Base-by-base conservation (phyloP, 2,113 vertebrate species). In the Oryctolagus cuniculus region DNA sequence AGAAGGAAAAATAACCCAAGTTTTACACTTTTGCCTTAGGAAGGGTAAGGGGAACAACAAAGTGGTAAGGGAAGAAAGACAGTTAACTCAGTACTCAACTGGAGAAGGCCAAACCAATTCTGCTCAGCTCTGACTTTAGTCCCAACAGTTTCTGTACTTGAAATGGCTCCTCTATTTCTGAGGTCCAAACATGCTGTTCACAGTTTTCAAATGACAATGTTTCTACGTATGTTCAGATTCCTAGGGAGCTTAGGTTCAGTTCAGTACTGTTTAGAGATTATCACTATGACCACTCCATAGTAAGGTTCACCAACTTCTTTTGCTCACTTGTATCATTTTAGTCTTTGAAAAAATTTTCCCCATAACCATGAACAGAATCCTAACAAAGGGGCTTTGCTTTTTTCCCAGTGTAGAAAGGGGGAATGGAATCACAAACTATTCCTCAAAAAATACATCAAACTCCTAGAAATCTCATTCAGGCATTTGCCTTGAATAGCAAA, bases 231-330 rank as follows among this genome's bases (percentile, higher is more conserved):
- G 53, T 77, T 92, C 66, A 66, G 90, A 93, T 95, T 74, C 86
- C 92, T 44, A 44, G 92, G 85, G 80, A 95, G 96, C 66, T 88
- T 51, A 79, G 91, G 94, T 90, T 96, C 91, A 98, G 95, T 95
- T 97, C 53, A 17, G 6, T 87, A 98, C 97, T 98, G 97, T 97
- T 96, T 74, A 88, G 93, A 97, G 86, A 97, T 97, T 97, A 96
- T 97, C 97, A 96, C 92, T 67, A 44, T 44, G 44, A 75, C 75
- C 89, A 91, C 91, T 97, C 92, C 81, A 91, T 53, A 98, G 73
- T 90, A 83, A 90, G 96, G 93, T 93, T 97, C 94, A 97, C 95
- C 10, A 1, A 61, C 0, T 7, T 91, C 89, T 91, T 92, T 66
- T 91, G 87, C 94, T 96, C 96, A n/a, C 67, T 89, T 80, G 84